Conservation (phyloP, 2,113 vertebrate species). For the Mesembrinibis cayennensis region DNA sequence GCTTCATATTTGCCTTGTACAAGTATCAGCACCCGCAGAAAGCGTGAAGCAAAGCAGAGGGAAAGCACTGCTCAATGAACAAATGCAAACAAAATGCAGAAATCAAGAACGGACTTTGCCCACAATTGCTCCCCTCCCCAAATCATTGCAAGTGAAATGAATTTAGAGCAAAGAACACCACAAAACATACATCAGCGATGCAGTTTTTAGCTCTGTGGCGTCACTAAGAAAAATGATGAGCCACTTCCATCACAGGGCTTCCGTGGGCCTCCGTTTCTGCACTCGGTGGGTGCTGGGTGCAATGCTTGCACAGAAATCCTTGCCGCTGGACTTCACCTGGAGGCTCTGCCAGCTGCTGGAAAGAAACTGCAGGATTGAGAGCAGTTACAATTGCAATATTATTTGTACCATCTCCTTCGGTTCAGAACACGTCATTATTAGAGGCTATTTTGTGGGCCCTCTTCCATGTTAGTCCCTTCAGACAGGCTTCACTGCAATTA, state of each 20-base stretch:
- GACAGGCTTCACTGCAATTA: neutral
- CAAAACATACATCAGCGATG: rapidly evolving
- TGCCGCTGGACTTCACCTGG: neutral
- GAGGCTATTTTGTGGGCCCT: neutral
- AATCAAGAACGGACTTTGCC: neutral
- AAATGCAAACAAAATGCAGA: neutral
- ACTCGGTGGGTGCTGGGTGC: neutral
- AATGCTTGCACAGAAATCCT: neutral
- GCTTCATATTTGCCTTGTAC: neutral
- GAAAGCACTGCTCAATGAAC: neutral
- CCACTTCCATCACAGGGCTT: neutral
- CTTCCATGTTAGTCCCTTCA: neutral
- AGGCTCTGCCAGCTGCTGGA: neutral
- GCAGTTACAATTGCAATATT: neutral
- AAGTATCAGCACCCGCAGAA: neutral
- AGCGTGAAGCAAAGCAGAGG: neutral
- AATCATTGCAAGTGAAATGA: neutral
- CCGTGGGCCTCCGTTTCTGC: neutral
- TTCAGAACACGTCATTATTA: neutral
- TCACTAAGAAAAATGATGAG: neutral
- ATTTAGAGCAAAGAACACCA: neutral
- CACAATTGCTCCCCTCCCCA: neutral
- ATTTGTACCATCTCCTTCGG: neutral
- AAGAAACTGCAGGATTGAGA: neutral
- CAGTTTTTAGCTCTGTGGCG: neutral